Percentiles rank a stretch among this genome's conserved stretches.
phyloP scores from a whole-genome alignment of 2,113 vertebrate species.

The Ahaetulla prasina region DNA sequence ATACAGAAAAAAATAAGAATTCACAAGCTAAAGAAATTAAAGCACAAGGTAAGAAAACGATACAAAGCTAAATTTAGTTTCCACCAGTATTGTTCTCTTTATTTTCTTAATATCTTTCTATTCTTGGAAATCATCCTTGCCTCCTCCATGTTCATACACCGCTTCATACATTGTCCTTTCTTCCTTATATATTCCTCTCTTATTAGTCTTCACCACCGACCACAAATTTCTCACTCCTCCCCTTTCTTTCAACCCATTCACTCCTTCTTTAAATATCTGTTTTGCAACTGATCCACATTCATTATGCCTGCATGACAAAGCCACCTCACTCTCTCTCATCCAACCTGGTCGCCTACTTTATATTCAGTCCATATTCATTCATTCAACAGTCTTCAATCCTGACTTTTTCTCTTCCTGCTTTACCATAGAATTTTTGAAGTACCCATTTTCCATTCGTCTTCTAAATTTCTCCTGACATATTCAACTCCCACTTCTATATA shows the following conservation, averaged over 20 bases:
- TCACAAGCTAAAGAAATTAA: neutral
- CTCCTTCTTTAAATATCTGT: neutral
- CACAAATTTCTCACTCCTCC: neutral
- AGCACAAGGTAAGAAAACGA: neutral
- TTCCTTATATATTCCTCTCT: neutral
- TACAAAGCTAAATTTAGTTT: neutral
- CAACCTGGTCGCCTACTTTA: neutral
- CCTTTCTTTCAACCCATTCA: neutral
- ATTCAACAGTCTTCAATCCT: neutral
- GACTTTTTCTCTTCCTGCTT: neutral
- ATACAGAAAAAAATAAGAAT: neutral
- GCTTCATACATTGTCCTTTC: neutral
- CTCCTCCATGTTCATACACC: neutral
- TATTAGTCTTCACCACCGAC: neutral
- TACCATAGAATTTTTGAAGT: neutral
- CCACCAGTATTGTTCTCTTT: neutral
- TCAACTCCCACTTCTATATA: neutral
- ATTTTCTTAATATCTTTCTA: neutral
- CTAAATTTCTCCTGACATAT: neutral
- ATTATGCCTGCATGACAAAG: neutral
- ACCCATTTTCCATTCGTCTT: neutral
- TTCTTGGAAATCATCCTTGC: neutral
- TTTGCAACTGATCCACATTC: neutral
- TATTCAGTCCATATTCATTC: neutral
- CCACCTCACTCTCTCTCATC: neutral